These are phyloP conservation scores for Strigamia maritima DNA, from an alignment of 2,888 invertebrate species.

Conservation along the genomic window DNA sequence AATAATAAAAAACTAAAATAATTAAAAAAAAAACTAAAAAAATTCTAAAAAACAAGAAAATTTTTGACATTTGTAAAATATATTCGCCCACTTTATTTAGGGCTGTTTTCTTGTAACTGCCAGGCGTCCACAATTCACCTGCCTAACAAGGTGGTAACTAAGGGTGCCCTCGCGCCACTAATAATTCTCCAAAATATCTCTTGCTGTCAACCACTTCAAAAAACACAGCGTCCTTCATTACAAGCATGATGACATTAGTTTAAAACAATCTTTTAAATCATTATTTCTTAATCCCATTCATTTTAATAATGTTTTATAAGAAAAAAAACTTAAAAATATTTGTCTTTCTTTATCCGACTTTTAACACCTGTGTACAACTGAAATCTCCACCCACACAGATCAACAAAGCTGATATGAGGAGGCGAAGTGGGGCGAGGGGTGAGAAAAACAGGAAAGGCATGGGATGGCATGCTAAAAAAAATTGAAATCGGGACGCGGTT, in stretches of 20 bases:
- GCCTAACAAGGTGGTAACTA: slow-evolving; percentile 4
- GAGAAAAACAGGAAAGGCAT: too few species aligned
- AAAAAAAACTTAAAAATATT: neutral
- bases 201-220: neutral
- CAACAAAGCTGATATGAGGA: neutral
- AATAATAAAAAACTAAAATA: neutral
- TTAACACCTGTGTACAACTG: neutral
- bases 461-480: neutral
- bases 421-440: too few species aligned
- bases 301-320: neutral
- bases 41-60: too few species aligned
- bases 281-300: neutral
- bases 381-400: neutral
- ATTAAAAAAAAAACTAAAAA: neutral
- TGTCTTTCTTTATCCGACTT: neutral
- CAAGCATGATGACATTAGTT: too few species aligned
- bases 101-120: neutral
- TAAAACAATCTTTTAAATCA: too few species aligned
- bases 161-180: neutral
- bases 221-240: neutral
- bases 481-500: neutral
- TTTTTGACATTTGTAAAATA: too few species aligned
- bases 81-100: too few species aligned
- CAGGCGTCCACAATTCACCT: neutral
- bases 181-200: neutral